Evolutionary conservation across 2,888 invertebrate genomes (phyloP).

Genomic region (Ormyrus rosae): DNA sequence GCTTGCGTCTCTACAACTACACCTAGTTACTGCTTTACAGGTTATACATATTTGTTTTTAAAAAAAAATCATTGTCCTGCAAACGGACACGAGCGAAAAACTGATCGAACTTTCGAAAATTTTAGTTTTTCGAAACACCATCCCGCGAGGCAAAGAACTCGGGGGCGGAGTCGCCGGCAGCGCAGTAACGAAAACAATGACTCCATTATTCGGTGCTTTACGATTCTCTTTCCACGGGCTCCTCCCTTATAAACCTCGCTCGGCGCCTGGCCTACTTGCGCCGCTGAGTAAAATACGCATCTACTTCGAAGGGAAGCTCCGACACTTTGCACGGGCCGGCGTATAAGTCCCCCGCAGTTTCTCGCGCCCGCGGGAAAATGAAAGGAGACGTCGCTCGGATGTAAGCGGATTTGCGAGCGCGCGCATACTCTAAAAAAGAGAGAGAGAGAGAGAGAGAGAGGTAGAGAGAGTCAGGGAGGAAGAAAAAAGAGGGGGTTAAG

Average conservation of each 20-base stretch:
- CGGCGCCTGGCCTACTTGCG: slow-evolving; percentile 23
- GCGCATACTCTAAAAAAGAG: slow-evolving; percentile 17
- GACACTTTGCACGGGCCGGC: neutral
- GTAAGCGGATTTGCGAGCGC: slow-evolving; percentile 54
- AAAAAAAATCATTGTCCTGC: no score
- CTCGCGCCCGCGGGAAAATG: slow-evolving; percentile 42
- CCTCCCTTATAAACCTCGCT: neutral
- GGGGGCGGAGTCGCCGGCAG: no score
- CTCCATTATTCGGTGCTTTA: slow-evolving; percentile 27
- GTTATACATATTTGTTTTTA: no score
- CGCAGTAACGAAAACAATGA: neutral
- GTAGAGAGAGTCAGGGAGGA: slow-evolving; percentile 17
- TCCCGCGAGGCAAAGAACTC: no score
- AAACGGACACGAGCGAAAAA: no score
- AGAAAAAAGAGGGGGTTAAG: slow-evolving; percentile 60
- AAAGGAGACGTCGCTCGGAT: slow-evolving; percentile 50
- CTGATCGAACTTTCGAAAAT: no score
- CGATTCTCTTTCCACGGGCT: neutral
- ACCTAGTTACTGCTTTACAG: no score
- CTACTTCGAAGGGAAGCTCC: neutral
- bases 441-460: slow-evolving; percentile 15
- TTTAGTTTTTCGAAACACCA: no score
- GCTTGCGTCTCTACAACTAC: no score
- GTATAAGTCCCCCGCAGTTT: slow-evolving; percentile 5
- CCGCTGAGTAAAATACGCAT: slow-evolving; percentile 30